These are phyloP conservation scores for Limonius californicus DNA, from an alignment of 1,140 invertebrate genomes.

Conservation along the genomic window DNA sequence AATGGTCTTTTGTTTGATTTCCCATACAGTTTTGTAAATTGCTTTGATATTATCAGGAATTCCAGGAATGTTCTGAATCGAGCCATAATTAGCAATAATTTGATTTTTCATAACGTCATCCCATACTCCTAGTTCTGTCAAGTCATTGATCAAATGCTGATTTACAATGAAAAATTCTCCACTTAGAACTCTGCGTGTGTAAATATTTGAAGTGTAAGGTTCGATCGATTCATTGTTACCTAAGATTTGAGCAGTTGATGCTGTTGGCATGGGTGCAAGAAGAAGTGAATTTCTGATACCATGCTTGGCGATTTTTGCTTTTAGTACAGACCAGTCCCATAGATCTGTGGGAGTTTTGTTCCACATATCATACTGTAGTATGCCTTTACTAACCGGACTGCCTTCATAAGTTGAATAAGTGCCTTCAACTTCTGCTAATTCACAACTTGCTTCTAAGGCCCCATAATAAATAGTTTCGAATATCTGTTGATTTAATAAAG, in stretches of 20 bases:
- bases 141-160: constrained; percentile 90
- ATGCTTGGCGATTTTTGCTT: constrained; percentile 82
- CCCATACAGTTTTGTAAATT: constrained; percentile 99
- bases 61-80: too few relatives aligned
- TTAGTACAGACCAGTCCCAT: constrained; percentile 87
- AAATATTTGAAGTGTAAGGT: constrained; percentile 97
- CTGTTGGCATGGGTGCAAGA: constrained; percentile 97
- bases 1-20: constrained; percentile 91
- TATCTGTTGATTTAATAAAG: constrained; percentile 89
- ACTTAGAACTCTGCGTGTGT: constrained; percentile 88
- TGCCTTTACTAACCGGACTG: constrained; percentile 90
- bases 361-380: constrained; percentile 99
- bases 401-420: constrained; percentile 90
- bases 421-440: constrained; percentile 84
- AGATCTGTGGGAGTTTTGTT: constrained; percentile 79
- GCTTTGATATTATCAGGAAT: too few relatives aligned
- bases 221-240: constrained; percentile 99
- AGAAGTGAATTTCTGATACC: constrained; percentile 94
- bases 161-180: constrained; percentile 92
- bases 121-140: constrained; percentile 90
- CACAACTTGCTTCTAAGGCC: constrained; percentile 95
- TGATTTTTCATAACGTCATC: constrained; percentile 95
- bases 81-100: constrained; percentile 88
- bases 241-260: constrained; percentile 97
- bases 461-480: constrained; percentile 98